Evolutionary conservation across 37 sponge, comb jelly and placozoan species (phyloP).

Genomic region (Tethya wilhelma): DNA sequence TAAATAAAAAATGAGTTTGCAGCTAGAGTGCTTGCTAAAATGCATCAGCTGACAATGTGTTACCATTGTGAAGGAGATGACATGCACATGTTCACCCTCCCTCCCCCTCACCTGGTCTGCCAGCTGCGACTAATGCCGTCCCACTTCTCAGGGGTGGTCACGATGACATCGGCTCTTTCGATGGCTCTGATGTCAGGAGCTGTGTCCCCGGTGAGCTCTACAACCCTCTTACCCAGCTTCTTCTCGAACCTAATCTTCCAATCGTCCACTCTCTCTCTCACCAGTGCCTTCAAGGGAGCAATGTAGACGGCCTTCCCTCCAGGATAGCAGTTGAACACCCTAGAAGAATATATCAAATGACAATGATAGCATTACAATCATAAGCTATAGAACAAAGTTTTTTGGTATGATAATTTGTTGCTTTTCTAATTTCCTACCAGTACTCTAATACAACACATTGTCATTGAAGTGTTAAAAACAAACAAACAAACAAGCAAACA

Average conservation of each 20-base stretch:
- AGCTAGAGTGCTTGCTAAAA: too few relatives aligned
- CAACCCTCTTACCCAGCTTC: constrained; percentile 84
- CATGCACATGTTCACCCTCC: background rate
- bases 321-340: constrained; percentile 89
- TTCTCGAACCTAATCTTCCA: constrained; percentile 84
- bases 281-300: constrained; percentile 98
- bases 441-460: too few relatives aligned
- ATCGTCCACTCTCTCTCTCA: constrained; percentile 93
- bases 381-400: too few relatives aligned
- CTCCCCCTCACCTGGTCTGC: constrained; percentile 81
- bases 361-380: background rate
- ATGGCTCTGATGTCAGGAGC: constrained; percentile 94
- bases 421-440: too few relatives aligned
- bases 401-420: too few relatives aligned
- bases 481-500: too few relatives aligned
- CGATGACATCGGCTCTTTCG: constrained; percentile 90
- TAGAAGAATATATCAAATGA: background rate
- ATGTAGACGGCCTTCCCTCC: constrained; percentile 94
- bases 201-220: constrained; percentile 98
- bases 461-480: too few relatives aligned
- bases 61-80: background rate
- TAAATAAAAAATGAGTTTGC: too few relatives aligned
- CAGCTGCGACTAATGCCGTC: constrained; percentile 97
- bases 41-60: too few relatives aligned
- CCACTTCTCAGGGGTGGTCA: constrained; percentile 99